Evolutionary conservation across 2,797 vertebrate genomes (phyloP).

Genomic region (Peromyscus aztecus): DNA sequence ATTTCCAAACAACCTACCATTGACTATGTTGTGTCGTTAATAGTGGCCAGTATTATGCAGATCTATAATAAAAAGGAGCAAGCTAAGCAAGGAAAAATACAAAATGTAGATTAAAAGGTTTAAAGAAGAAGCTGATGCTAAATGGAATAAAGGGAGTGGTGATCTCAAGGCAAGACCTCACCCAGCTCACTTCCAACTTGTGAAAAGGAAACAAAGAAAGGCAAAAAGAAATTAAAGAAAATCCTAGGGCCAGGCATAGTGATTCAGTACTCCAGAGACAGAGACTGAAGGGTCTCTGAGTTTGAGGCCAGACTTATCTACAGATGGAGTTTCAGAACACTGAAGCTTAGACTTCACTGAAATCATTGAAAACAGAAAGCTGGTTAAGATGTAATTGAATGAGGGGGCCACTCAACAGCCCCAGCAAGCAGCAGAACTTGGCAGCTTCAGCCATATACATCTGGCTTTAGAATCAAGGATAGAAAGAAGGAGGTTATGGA

Average conservation of each 20-base stretch:
- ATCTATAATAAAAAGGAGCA: not conserved
- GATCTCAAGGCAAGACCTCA: no score
- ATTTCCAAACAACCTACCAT: not conserved
- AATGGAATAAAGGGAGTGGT: not conserved
- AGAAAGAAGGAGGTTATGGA: not conserved
- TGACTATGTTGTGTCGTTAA: not conserved
- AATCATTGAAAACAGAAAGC: no score
- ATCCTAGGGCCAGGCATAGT: not conserved
- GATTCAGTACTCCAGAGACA: not conserved
- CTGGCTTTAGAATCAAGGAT: not conserved
- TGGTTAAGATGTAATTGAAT: no score
- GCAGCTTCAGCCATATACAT: no score
- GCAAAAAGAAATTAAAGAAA: not conserved
- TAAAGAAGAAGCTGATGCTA: not conserved
- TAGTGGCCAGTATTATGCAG: not conserved
- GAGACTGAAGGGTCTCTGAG: not conserved
- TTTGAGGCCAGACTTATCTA: not conserved
- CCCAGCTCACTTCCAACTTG: not conserved
- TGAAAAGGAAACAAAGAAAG: no score
- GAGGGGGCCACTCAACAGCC: no score
- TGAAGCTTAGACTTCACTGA: not conserved
- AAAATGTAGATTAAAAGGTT: not conserved
- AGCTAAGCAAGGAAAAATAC: not conserved
- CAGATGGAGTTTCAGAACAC: not conserved
- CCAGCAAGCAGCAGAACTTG: no score